These are phyloP conservation scores for Eremophila alpestris DNA, from an alignment of 2,797 vertebrate species.

Conservation along the genomic window DNA sequence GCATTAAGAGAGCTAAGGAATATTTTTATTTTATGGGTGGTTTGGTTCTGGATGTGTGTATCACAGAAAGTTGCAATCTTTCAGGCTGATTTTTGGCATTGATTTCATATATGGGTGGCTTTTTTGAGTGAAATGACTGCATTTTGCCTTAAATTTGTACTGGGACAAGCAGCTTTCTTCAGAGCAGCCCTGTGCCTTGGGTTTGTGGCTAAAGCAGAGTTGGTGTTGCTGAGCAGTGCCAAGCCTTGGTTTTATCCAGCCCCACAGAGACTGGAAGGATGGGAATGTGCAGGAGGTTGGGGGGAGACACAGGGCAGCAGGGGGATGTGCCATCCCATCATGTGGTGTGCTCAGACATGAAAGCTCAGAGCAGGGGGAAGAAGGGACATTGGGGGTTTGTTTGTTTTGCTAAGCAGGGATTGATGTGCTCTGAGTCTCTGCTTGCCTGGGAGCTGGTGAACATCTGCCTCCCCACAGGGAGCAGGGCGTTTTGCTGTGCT, in stretches of 20 bases:
- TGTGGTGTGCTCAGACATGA: background rate
- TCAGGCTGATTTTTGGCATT: background rate
- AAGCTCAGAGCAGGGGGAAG: background rate
- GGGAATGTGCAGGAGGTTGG: background rate
- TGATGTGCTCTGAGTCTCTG: background rate
- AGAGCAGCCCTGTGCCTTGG: background rate
- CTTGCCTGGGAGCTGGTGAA: background rate
- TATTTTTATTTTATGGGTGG: background rate
- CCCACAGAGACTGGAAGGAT: background rate
- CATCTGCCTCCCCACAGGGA: background rate
- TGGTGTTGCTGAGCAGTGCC: background rate
- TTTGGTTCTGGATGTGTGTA: background rate
- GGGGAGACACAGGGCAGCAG: background rate
- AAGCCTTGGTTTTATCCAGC: background rate
- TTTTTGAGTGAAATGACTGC: background rate
- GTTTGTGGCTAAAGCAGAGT: background rate
- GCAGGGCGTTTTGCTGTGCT: background rate
- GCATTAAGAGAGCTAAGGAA: background rate
- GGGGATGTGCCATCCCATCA: background rate
- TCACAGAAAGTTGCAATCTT: background rate
- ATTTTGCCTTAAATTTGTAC: background rate
- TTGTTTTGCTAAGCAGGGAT: background rate
- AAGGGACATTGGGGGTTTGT: background rate
- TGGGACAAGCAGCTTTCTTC: background rate
- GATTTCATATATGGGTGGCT: rapidly evolving